These are phyloP conservation scores for Natrix natrix DNA, from an alignment of 2,797 vertebrate genomes.

Conservation along the genomic window DNA sequence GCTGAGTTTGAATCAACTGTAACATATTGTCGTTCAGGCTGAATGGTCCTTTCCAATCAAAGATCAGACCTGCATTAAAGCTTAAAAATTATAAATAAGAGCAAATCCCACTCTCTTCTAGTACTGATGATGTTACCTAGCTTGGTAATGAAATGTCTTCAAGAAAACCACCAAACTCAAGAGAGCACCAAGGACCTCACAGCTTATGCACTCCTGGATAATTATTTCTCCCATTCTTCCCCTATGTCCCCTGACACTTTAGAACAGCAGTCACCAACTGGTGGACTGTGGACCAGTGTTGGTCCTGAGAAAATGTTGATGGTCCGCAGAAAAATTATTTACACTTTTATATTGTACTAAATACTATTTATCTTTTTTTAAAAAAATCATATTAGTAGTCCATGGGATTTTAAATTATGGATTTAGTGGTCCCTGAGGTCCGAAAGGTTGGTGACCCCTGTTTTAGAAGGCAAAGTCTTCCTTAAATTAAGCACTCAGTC, in stretches of 20 bases:
- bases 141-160: background rate
- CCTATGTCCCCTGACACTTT: background rate
- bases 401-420: too few relatives aligned
- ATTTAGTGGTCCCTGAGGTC: too few relatives aligned
- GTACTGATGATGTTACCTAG: background rate
- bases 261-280: background rate
- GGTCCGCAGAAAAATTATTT: too few relatives aligned
- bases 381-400: too few relatives aligned
- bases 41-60: background rate
- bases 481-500: background rate
- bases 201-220: constrained; percentile 24
- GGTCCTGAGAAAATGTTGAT: too few relatives aligned
- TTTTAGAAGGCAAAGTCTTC: background rate
- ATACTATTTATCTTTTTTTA: too few relatives aligned
- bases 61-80: constrained; percentile 22
- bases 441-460: too few relatives aligned
- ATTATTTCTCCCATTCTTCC: constrained; percentile 19
- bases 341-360: too few relatives aligned
- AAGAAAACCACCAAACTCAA: background rate
- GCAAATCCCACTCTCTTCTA: background rate
- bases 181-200: background rate
- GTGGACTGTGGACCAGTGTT: too few relatives aligned
- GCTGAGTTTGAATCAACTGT: constrained; percentile 32
- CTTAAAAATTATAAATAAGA: background rate
- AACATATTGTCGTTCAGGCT: constrained; percentile 11